Base-by-base conservation (phyloP, 2,797 vertebrate genomes). In the Telmatherina bonti region DNA sequence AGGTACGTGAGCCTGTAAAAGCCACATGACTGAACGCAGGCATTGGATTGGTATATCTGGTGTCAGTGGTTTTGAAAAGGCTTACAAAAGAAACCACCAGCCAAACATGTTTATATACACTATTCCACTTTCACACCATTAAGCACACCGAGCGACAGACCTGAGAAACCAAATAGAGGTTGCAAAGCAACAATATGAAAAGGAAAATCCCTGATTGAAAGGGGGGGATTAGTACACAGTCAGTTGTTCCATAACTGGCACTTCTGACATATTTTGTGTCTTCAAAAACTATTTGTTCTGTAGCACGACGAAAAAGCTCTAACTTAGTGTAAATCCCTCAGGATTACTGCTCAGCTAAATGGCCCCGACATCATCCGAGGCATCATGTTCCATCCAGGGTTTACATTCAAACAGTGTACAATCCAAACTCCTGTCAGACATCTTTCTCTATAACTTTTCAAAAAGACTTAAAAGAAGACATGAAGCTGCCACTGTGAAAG, bases 381-480 rank as follows among this genome's bases (percentile, higher is more conserved):
- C 41, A 45, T 61, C 53, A 7, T 30, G 57, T 68, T 70, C 57
- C 58, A 30, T 56, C 20, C 63, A 51, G 56, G 57, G 70, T 85
- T 86, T 81, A 74, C 59, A 82, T 79, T 85, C 78, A 79, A 79
- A 85, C 72, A 55, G 53, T 11, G 63, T 49, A 35, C 58, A 58
- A 69, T 79, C 74, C 35, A 75, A 84, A 67, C 66, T 64, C 78
- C 45, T 65, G 72, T 87, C 67, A 63, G 63, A 84, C 67, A 72
- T 84, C 72, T 83, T 60, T 53, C 67, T 61, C 73, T 53, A 16
- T 61, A 79, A 82, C 78, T 83, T 83, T 78, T 72, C 73, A 85
- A 84, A 85, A 62, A 20, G 55, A 79, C 84, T 85, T 84, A 67
- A 91, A 88, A 88, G 76, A 59, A 71, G 74, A 89, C 80, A 80